phyloP scores from a whole-genome alignment of 2,888 invertebrate genomes.

The Apamea monoglypha region DNA sequence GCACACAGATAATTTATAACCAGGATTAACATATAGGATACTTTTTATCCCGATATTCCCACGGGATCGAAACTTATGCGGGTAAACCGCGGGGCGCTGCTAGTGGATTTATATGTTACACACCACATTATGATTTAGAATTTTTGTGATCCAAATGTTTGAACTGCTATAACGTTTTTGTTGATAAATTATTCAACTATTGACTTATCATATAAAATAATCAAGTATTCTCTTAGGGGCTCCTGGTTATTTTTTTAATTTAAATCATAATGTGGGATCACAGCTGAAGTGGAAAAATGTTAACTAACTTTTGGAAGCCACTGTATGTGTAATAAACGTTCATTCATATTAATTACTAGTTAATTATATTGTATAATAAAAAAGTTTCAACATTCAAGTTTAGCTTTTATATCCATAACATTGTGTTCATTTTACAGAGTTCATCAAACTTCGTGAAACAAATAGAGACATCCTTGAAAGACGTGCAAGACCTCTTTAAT shows the following conservation, averaged over 20 bases:
- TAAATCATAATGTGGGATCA: background rate
- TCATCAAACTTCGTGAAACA: slow-evolving; percentile 94
- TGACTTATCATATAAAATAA: too few species aligned
- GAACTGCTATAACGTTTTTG: background rate
- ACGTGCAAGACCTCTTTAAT: slow-evolving; percentile 93
- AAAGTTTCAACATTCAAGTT: background rate
- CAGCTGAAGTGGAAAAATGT: background rate
- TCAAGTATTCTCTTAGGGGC: too few species aligned
- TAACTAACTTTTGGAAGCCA: background rate
- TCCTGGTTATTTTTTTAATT: background rate
- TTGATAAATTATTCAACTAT: too few species aligned
- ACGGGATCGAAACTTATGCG: too few species aligned
- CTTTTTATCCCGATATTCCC: too few species aligned
- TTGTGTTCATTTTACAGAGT: slow-evolving; percentile 89
- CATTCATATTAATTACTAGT: background rate
- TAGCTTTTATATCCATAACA: background rate
- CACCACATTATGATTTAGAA: background rate
- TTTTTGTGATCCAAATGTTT: background rate
- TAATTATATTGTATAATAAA: background rate
- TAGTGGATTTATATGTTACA: too few species aligned
- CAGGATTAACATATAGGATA: too few species aligned
- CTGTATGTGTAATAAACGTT: background rate
- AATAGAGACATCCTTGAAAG: slow-evolving; percentile 93
- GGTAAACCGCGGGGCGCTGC: too few species aligned
- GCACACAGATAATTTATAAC: too few species aligned